Conservation (phyloP, 1,140 invertebrate genomes). For the Protaetia brevitarsis region DNA sequence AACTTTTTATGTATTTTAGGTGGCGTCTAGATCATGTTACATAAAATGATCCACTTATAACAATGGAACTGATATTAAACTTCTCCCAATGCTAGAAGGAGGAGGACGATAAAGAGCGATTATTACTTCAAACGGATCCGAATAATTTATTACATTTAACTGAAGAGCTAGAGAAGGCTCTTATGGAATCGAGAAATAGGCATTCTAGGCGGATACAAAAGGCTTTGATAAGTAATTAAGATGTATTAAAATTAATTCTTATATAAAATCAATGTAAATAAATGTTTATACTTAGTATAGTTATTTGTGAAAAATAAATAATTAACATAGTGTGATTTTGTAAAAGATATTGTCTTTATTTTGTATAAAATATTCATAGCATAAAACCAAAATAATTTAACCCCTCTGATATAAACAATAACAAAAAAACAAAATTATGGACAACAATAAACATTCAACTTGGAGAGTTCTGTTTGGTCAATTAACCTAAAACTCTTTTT, state of each 20-base stretch:
- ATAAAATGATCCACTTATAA: constrained; percentile 57
- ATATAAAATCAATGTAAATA: constrained; percentile 13
- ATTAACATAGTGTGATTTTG: not conserved
- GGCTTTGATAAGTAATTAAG: constrained; percentile 38
- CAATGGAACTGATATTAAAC: constrained; percentile 57
- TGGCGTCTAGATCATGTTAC: constrained; percentile 57
- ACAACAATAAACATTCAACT: too few relatives aligned
- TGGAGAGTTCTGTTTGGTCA: too few relatives aligned
- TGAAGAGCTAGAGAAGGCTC: constrained; percentile 59
- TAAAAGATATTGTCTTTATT: too few relatives aligned
- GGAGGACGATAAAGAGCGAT: constrained; percentile 44
- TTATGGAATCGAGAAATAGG: constrained; percentile 58
- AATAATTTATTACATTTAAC: constrained; percentile 61
- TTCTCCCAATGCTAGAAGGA: constrained; percentile 34
- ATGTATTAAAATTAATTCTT: not conserved
- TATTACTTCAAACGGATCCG: constrained; percentile 60
- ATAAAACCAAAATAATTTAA: too few relatives aligned
- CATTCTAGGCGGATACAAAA: constrained; percentile 51
- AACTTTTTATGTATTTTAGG: constrained; percentile 47
- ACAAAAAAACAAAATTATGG: too few relatives aligned
- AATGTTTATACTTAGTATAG: not conserved
- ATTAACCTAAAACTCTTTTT: too few relatives aligned
- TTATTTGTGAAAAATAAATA: not conserved
- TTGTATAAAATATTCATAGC: too few relatives aligned
- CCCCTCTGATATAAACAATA: too few relatives aligned